These are phyloP conservation scores for Tichodroma muraria DNA, from an alignment of 2,113 vertebrate genomes.

Conservation along the genomic window DNA sequence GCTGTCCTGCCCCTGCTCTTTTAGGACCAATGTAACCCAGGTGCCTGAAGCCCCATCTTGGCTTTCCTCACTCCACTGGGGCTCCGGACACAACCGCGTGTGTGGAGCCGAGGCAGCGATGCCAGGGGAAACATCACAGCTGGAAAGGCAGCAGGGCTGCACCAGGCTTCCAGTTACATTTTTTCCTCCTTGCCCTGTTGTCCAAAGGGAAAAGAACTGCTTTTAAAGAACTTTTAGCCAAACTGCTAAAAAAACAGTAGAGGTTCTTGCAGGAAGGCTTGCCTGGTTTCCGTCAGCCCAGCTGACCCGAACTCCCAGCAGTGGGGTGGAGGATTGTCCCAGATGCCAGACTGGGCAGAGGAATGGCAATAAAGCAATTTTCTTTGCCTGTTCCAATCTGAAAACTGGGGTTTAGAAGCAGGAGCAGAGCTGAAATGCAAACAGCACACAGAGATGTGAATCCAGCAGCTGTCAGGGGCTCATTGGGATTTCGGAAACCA, in stretches of 20 bases:
- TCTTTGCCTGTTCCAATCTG: not conserved
- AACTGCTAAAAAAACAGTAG: not conserved
- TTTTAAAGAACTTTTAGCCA: too few species aligned
- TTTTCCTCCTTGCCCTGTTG: not conserved
- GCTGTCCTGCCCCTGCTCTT: not conserved
- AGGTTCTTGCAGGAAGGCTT: not conserved
- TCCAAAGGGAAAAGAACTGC: not conserved
- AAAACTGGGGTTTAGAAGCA: not conserved
- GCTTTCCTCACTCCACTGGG: not conserved
- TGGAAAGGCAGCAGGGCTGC: not conserved
- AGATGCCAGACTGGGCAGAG: not conserved
- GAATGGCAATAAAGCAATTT: not conserved
- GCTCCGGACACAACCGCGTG: not conserved
- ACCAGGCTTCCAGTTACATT: not conserved
- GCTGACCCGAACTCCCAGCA: not conserved
- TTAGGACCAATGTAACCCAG: not conserved
- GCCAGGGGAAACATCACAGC: not conserved
- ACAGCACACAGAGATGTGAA: not conserved
- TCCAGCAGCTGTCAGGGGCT: not conserved
- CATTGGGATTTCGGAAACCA: rapidly evolving
- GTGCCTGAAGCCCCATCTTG: not conserved
- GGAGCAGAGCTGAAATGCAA: not conserved
- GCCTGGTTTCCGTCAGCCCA: not conserved
- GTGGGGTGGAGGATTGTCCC: not conserved
- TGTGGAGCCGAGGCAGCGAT: not conserved